Evolutionary conservation across 2,888 invertebrate species (phyloP).

Genomic region (Drosophila suboccidentalis): DNA sequence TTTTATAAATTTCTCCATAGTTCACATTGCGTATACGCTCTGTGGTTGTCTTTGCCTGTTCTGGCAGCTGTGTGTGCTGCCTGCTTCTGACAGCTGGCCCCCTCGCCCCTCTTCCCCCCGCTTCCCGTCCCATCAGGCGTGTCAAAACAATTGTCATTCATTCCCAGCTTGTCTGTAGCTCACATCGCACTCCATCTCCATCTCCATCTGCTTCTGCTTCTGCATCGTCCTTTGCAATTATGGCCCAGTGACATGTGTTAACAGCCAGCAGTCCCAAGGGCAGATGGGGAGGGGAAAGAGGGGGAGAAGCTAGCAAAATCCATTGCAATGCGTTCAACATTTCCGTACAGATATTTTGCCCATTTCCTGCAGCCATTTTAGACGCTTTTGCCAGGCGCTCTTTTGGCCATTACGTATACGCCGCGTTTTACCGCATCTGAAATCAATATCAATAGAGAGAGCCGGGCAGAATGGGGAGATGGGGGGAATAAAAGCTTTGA

Average conservation of each 20-base stretch:
- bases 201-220: too few relatives aligned
- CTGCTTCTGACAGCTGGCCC: slow-evolving; percentile 46
- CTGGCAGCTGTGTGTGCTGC: slow-evolving; percentile 24
- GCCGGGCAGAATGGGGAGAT: neutral
- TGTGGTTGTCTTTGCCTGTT: slow-evolving; percentile 10
- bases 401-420: slow-evolving; percentile 46
- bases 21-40: slow-evolving; percentile 2
- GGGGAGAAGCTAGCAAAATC: neutral
- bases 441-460: slow-evolving; percentile 60
- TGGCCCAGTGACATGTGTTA: slow-evolving; percentile 71
- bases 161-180: slow-evolving; percentile 42
- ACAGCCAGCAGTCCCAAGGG: slow-evolving; percentile 37
- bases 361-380: slow-evolving; percentile 69
- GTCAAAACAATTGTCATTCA: slow-evolving; percentile 78
- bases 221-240: slow-evolving; percentile 62
- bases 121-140: slow-evolving; percentile 47
- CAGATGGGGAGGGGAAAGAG: too few relatives aligned
- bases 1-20: neutral
- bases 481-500: slow-evolving; percentile 15
- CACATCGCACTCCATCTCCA: slow-evolving; percentile 7
- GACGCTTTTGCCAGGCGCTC: slow-evolving; percentile 5
- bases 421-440: slow-evolving; percentile 51
- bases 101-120: neutral
- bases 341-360: slow-evolving; percentile 71
- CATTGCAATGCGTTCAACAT: slow-evolving; percentile 54